These are phyloP conservation scores for Cosmopolites sordidus DNA, from an alignment of 2,888 invertebrate species.

Conservation along the genomic window DNA sequence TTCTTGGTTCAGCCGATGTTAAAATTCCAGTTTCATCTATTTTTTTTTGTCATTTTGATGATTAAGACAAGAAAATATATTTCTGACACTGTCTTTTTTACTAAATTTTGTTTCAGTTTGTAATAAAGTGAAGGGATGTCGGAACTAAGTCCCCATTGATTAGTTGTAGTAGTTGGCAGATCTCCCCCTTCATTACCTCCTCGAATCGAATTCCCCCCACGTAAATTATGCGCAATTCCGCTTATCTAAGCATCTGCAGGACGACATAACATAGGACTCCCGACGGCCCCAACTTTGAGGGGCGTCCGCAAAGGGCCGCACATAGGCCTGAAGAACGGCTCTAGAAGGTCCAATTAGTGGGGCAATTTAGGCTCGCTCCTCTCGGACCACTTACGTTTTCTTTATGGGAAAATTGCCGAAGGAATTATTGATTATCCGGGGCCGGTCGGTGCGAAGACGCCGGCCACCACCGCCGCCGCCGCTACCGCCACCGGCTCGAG, in stretches of 20 bases:
- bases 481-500: background rate
- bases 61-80: too few species aligned
- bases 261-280: background rate
- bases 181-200: too few species aligned
- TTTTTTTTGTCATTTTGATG: too few species aligned
- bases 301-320: conserved; percentile 15
- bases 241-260: background rate
- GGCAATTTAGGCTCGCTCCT: conserved; percentile 28
- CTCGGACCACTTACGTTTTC: conserved; percentile 26
- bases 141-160: too few species aligned
- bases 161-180: too few species aligned
- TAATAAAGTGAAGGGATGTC: too few species aligned
- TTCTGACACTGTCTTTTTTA: too few species aligned
- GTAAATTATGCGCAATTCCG: too few species aligned
- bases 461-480: background rate
- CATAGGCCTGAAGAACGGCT: conserved; percentile 38
- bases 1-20: too few species aligned
- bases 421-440: conserved; percentile 23
- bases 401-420: conserved; percentile 23
- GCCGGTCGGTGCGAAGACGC: conserved; percentile 3
- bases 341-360: conserved; percentile 39
- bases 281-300: background rate
- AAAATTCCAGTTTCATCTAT: too few species aligned
- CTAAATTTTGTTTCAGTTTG: too few species aligned
- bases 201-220: too few species aligned